These are phyloP conservation scores for Germaria angustata DNA, from an alignment of 2,888 invertebrate genomes.

Conservation along the genomic window DNA sequence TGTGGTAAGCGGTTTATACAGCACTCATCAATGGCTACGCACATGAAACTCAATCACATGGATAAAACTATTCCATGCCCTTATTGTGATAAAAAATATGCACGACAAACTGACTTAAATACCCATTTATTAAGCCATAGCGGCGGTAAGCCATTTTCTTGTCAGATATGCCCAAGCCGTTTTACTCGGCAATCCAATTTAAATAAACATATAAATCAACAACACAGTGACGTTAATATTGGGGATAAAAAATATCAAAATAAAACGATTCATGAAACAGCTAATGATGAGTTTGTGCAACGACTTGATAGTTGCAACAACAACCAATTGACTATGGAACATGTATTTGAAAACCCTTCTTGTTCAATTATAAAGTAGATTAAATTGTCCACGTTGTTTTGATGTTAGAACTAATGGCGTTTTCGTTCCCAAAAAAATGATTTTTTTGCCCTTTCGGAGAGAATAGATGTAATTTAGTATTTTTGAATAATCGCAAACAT, in stretches of 20 bases:
- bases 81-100: slow-evolving; percentile 76
- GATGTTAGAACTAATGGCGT: too few species aligned
- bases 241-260: neutral
- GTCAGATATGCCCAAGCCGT: slow-evolving; percentile 73
- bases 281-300: neutral
- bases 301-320: neutral
- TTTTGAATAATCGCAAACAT: too few species aligned
- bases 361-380: slow-evolving; percentile 10
- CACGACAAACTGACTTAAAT: slow-evolving; percentile 74
- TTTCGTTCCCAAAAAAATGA: too few species aligned
- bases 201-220: slow-evolving; percentile 75
- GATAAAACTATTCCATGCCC: slow-evolving; percentile 75
- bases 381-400: too few species aligned
- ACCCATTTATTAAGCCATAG: slow-evolving; percentile 74
- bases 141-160: slow-evolving; percentile 74
- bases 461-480: too few species aligned
- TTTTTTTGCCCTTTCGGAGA: too few species aligned
- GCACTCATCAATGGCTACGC: slow-evolving; percentile 75
- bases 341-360: neutral
- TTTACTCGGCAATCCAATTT: slow-evolving; percentile 76
- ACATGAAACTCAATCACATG: slow-evolving; percentile 75
- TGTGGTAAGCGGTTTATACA: slow-evolving; percentile 76
- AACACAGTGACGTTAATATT: slow-evolving; percentile 65
- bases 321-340: neutral
- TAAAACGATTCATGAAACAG: neutral